Evolutionary conservation across 2,888 invertebrate genomes (phyloP).

Genomic region (Actias luna): DNA sequence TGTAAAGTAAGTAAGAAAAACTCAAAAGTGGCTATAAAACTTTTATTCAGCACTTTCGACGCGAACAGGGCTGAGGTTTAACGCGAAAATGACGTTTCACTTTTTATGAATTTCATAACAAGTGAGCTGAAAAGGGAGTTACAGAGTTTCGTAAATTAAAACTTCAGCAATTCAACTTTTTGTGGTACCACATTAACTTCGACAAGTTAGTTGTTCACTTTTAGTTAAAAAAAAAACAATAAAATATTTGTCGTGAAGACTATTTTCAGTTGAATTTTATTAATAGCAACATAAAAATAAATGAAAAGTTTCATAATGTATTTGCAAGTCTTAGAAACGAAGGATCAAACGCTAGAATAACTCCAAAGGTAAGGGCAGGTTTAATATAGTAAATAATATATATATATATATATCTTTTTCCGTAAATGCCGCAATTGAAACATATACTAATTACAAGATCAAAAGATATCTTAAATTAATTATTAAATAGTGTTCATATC

Average conservation of each 20-base stretch:
- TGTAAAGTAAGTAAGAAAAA: slow-evolving; percentile 9
- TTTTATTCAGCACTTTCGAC: slow-evolving; percentile 18
- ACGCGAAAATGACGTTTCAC: slow-evolving; percentile 36
- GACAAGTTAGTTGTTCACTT: slow-evolving; percentile 33
- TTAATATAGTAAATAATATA: no score
- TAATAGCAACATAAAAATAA: not conserved
- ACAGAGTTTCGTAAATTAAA: slow-evolving; percentile 53
- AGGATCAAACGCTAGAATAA: no score
- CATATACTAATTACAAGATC: no score
- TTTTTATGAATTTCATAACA: slow-evolving; percentile 47
- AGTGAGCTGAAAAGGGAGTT: slow-evolving; percentile 38
- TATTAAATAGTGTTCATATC: not conserved
- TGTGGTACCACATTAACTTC: slow-evolving; percentile 54
- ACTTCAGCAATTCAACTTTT: slow-evolving; percentile 74
- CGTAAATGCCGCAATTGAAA: no score
- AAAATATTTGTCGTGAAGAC: not conserved
- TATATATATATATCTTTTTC: no score
- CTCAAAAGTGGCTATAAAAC: slow-evolving; percentile 20
- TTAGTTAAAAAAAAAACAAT: not conserved
- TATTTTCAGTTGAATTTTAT: not conserved
- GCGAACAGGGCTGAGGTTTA: slow-evolving; percentile 15
- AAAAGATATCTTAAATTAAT: not conserved
- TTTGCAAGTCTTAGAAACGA: not conserved
- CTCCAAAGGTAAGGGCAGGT: no score
- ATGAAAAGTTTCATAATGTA: not conserved